Conservation (phyloP, 1,140 invertebrate species). For the Aplysia californica region DNA sequence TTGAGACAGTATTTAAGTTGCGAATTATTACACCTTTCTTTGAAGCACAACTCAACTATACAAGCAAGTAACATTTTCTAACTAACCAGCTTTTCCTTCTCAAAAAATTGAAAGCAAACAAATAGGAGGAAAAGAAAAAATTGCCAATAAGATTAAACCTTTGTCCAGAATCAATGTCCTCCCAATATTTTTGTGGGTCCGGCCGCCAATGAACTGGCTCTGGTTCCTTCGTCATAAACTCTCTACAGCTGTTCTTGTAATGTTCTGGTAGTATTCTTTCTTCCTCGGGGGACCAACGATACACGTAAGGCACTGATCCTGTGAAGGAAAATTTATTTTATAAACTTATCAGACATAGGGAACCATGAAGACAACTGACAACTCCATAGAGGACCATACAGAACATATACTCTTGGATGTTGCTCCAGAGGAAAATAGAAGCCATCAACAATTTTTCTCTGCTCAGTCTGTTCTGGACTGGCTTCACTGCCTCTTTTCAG, state of each 20-base stretch:
- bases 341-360: no score
- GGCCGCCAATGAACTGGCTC: slow-evolving; percentile 88
- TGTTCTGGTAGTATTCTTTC: slow-evolving; percentile 76
- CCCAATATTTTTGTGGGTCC: slow-evolving; percentile 78
- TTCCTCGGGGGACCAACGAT: slow-evolving; percentile 38
- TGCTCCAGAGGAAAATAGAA: not conserved
- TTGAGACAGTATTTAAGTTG: no score
- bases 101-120: no score
- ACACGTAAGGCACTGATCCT: slow-evolving; percentile 36
- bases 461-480: not conserved
- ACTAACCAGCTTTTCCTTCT: no score
- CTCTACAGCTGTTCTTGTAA: slow-evolving; percentile 88
- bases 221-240: slow-evolving; percentile 82
- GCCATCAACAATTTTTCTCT: not conserved
- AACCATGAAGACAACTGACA: no score
- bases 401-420: not conserved
- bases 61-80: no score
- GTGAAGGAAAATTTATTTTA: no score
- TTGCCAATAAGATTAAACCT: no score
- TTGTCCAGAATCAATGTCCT: slow-evolving; percentile 78
- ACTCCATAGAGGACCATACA: not conserved
- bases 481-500: not conserved
- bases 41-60: no score
- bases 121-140: no score
- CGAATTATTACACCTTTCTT: no score